Evolutionary conservation across 2,113 vertebrate species (phyloP), one percentile per base, ranked within the genome.

Genomic region (Corvus hawaiiensis): DNA sequence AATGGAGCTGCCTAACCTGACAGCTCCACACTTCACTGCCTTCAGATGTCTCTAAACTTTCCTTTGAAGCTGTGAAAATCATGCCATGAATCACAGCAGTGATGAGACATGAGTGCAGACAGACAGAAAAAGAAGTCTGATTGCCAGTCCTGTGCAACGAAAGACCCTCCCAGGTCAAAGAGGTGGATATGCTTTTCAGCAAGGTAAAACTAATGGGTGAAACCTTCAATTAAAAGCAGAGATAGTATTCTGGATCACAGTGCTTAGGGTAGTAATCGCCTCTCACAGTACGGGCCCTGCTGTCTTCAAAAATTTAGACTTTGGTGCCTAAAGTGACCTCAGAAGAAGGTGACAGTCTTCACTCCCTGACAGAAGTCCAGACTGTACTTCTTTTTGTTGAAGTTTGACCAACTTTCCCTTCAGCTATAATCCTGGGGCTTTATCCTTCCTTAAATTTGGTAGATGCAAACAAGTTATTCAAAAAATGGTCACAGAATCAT

Each of bases 61-160:
- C 87, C 93, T 96, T 86, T 88, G 94, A 96, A 94, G 87, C 75
- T n/a, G 46, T 88, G 72, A 87, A 88, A 83, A 48, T 63, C 19
- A 7, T 52, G 39, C 59, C 75, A 94, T 94, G 93, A 93, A 90
- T 94, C 92, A 96, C 77, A 72, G 82, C 39, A 69, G 59, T 3
- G 1, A 76, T 32, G 81, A 94, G 91, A 43, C 75, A 11, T 6
- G 8, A 62, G 67, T 24, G 51, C 67, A 56, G 68, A 59, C 58
- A 73, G 78, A 97, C 32, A 73, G 67, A 80, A 69, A 10, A 32
- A 77, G 87, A 77, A 86, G 39, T 80, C 51, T 59, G 55, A 41
- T 81, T 77, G 59, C 30, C 56, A 43, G 67, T n/a, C 35, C 59
- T 41, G 32, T 3, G 16, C 59, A 77, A 58, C 63, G 61, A n/a